Conservation (phyloP, 2,888 invertebrate genomes). For the Anodontia alba region DNA sequence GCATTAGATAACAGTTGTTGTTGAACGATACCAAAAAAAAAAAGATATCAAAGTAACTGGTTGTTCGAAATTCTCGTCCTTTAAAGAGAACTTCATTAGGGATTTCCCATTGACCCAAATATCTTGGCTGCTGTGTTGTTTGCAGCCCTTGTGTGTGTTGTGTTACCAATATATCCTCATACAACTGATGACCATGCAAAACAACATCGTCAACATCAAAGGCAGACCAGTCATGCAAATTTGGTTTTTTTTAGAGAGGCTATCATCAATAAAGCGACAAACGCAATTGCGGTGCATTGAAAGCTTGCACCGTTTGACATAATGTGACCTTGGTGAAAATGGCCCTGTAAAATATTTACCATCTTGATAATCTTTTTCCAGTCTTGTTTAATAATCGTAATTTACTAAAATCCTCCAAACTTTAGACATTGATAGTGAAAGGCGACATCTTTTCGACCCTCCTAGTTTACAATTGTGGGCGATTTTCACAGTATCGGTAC, state of each 20-base stretch:
- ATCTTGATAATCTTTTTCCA: no score
- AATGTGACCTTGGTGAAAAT: slow-evolving; percentile 35
- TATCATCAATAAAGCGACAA: slow-evolving; percentile 15
- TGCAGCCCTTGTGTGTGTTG: no score
- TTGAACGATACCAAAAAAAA: background rate
- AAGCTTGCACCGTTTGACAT: slow-evolving; percentile 28
- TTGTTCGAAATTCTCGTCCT: background rate
- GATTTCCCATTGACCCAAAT: slow-evolving; percentile 22
- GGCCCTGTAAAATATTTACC: slow-evolving; percentile 28
- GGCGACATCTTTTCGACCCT: no score
- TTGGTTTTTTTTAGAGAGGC: background rate
- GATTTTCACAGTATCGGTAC: no score
- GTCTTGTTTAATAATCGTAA: no score
- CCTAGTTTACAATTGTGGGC: no score
- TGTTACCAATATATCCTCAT: background rate
- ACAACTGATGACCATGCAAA: background rate
- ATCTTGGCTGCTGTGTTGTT: background rate
- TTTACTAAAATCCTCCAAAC: no score
- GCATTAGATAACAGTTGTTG: background rate
- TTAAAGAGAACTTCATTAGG: background rate
- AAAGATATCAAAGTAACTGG: slow-evolving; percentile 20
- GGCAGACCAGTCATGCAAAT: background rate
- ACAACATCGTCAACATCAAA: background rate
- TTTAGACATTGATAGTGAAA: no score
- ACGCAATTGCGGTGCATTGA: slow-evolving; percentile 47